Conservation (phyloP, 2,113 vertebrate species). For the Gadus chalcogrammus region DNA sequence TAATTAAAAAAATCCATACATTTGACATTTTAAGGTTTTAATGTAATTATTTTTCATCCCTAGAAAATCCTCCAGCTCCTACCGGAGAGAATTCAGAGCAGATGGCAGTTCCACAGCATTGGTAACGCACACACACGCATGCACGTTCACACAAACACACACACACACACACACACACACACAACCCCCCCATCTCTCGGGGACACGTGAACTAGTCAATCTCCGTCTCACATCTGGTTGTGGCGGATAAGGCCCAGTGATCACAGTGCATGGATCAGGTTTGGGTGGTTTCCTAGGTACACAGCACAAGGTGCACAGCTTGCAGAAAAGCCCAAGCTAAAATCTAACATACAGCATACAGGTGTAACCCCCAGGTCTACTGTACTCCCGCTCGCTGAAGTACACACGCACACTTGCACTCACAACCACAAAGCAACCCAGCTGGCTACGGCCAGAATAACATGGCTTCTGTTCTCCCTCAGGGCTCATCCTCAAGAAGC, state of each 20-base stretch:
- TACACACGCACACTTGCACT: slow-evolving; percentile 40
- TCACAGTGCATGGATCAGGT: no score
- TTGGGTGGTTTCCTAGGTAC: no score
- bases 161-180: slow-evolving; percentile 22
- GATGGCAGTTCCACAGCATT: slow-evolving; percentile 99
- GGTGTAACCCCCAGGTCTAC: no score
- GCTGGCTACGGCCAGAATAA: background rate
- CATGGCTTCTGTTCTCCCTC: slow-evolving; percentile 26
- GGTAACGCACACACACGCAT: slow-evolving; percentile 68
- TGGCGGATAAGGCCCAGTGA: slow-evolving; percentile 52
- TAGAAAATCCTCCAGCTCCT: slow-evolving; percentile 99
- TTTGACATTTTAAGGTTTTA: no score
- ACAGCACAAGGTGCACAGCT: no score
- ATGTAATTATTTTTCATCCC: slow-evolving; percentile 16
- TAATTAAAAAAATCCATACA: no score
- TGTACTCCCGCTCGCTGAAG: no score
- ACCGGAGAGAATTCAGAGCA: slow-evolving; percentile 93
- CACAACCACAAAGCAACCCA: background rate
- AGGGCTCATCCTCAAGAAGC: slow-evolving; percentile 98
- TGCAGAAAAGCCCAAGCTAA: no score
- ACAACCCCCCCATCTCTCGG: no score
- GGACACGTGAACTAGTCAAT: no score
- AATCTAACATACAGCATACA: no score
- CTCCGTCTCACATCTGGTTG: no score
- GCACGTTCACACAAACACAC: background rate